Evolutionary conservation across 2,888 invertebrate genomes (phyloP).

Genomic region (Eupithecia centaureata): DNA sequence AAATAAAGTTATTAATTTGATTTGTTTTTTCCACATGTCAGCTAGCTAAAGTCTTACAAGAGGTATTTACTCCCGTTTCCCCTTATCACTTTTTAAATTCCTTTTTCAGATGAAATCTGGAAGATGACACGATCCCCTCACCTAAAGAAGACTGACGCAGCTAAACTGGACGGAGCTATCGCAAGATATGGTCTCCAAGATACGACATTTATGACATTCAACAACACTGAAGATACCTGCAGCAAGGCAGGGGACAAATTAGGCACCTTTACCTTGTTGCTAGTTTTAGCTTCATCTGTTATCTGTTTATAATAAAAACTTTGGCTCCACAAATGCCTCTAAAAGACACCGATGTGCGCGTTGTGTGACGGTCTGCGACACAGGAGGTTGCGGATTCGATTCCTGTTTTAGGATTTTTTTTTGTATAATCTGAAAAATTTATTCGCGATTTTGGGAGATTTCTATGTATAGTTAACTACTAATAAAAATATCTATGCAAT

Average conservation of each 20-base stretch:
- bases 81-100: neutral
- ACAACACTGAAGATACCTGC: conserved; percentile 72
- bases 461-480: too few relatives aligned
- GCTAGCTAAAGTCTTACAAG: neutral
- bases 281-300: neutral
- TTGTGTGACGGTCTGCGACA: too few relatives aligned
- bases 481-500: too few relatives aligned
- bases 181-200: conserved; percentile 63
- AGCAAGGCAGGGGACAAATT: conserved; percentile 58
- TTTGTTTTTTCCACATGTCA: too few relatives aligned
- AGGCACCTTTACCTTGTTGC: conserved; percentile 59
- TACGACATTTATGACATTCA: conserved; percentile 63
- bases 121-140: conserved; percentile 71
- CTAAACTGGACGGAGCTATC: conserved; percentile 65
- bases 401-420: too few relatives aligned
- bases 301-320: too few relatives aligned
- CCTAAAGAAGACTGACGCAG: conserved; percentile 65
- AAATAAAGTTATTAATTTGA: too few relatives aligned
- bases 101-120: conserved; percentile 75
- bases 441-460: too few relatives aligned
- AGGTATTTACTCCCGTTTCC: neutral
- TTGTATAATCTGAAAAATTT: too few relatives aligned
- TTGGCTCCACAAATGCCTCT: too few relatives aligned
- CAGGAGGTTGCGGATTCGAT: too few relatives aligned
- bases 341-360: too few relatives aligned